Base-by-base conservation (phyloP, 2,113 vertebrate species). In the Heloderma charlesbogerti region DNA sequence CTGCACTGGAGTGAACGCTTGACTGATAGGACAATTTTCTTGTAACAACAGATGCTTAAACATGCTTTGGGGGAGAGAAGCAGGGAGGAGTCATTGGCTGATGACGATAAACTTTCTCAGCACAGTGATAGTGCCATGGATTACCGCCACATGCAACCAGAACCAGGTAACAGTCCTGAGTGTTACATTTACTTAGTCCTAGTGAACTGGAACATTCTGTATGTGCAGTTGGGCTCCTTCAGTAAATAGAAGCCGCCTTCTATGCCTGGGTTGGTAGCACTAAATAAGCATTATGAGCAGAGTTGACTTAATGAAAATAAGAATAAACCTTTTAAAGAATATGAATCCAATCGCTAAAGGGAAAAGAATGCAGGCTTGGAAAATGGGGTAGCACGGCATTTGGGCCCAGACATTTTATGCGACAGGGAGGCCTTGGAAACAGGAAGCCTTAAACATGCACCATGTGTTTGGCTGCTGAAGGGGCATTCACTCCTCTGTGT, bases 121-220 rank as follows among this genome's bases (percentile, higher is more conserved):
- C 97, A 98, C 97, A 98, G 98, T 51, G 98, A 99, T 95, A 97
- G 98, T 43, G 9, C 98, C 96, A 97, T 98, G 96, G 98, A 98
- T 92, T 96, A 94, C 86, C 89, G 93, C 83, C 91, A 34, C 57
- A 96, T 96, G 90, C 96, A 95, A 90, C 95, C 83, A 60, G 91
- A 92, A 27, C 93, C 90, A 94, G 98, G 98, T 99, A 96, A 89
- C 15, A 10, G 2, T n/a, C 85, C 27, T 57, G 54, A 66, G 3
- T 12, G 9, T 81, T 27, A 51, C 18, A 4, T 63, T 78, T 3
- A 16, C 34, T 40, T 3, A 57, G 7, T 45, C 1, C 25, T 67
- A 71, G 78, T 20, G 25, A 71, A 25, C 60, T 88, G 72, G n/a
- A 72, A 13, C 13, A 20, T n/a, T 4, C 37, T 71, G 0, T 51